phyloP scores from a whole-genome alignment of 2,113 vertebrate species.

The Microcebus tavaratra region DNA sequence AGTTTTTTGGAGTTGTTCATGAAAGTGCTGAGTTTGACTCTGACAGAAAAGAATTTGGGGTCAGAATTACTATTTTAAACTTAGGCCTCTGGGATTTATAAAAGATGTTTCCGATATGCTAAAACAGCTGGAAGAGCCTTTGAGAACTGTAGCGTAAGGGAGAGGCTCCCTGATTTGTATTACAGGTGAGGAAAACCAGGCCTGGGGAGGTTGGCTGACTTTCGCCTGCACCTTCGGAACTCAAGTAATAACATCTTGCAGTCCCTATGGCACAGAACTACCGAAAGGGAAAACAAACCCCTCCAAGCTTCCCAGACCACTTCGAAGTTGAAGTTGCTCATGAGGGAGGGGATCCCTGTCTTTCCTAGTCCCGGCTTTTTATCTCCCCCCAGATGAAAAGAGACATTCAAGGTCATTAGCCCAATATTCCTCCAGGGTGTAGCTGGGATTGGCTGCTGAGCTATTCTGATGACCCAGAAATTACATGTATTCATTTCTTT shows the following conservation, averaged over 20 bases:
- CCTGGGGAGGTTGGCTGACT: conserved; percentile 11
- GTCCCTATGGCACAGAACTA: background rate
- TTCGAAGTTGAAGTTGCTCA: background rate
- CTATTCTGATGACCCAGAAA: conserved; percentile 81
- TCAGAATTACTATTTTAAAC: conserved; percentile 75
- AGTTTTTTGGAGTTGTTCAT: conserved; percentile 42
- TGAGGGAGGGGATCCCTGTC: background rate
- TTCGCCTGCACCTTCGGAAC: background rate
- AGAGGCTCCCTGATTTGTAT: conserved; percentile 51
- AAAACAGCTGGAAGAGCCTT: conserved; percentile 68
- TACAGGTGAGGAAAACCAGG: conserved; percentile 70
- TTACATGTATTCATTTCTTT: conserved; percentile 80
- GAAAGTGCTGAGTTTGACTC: conserved; percentile 69
- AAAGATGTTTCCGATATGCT: conserved; percentile 76
- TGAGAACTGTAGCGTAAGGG: background rate
- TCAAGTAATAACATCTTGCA: background rate
- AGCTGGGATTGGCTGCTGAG: conserved; percentile 52
- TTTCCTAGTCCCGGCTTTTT: background rate
- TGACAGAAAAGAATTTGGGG: conserved; percentile 67
- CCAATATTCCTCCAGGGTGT: conserved; percentile 51
- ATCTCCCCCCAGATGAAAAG: conserved; percentile 38
- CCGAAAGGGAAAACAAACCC: background rate
- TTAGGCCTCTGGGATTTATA: conserved; percentile 68
- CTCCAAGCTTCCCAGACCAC: background rate
- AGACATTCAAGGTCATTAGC: conserved; percentile 66